phyloP scores from a whole-genome alignment of 2,888 invertebrate genomes.

The Latheticus oryzae region DNA sequence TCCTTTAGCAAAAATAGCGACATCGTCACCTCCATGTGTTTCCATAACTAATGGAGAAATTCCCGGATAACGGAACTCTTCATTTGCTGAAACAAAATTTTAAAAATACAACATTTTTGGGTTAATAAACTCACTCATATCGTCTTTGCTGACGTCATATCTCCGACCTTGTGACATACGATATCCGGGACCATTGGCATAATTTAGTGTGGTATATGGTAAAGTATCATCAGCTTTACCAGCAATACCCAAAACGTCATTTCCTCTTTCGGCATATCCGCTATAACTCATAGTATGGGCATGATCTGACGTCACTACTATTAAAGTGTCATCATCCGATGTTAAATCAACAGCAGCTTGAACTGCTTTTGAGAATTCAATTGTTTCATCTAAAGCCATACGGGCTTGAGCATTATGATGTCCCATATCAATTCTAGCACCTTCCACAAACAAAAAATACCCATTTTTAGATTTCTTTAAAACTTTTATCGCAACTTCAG shows the following conservation, averaged over 20 bases:
- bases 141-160: constrained; percentile 68
- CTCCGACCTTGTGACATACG: constrained; percentile 63
- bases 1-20: constrained; percentile 80
- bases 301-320: constrained; percentile 83
- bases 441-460: constrained; percentile 82
- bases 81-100: constrained; percentile 57
- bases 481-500: constrained; percentile 79
- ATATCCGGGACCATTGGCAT: constrained; percentile 79
- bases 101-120: neutral
- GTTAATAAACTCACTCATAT: constrained; percentile 54
- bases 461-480: constrained; percentile 73
- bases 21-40: constrained; percentile 84
- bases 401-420: constrained; percentile 77
- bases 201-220: constrained; percentile 76
- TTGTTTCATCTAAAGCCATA: constrained; percentile 80
- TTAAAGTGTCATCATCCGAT: constrained; percentile 76
- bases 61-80: constrained; percentile 70
- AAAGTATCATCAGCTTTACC: constrained; percentile 35
- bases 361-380: constrained; percentile 69
- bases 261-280: constrained; percentile 27
- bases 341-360: constrained; percentile 74
- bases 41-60: constrained; percentile 71
- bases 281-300: constrained; percentile 79
- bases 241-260: constrained; percentile 33
- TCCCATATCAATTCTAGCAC: constrained; percentile 79